Evolutionary conservation across 2,797 vertebrate species (phyloP), one percentile per base, ranked within the genome.

Genomic region (Myotis vivesi): DNA sequence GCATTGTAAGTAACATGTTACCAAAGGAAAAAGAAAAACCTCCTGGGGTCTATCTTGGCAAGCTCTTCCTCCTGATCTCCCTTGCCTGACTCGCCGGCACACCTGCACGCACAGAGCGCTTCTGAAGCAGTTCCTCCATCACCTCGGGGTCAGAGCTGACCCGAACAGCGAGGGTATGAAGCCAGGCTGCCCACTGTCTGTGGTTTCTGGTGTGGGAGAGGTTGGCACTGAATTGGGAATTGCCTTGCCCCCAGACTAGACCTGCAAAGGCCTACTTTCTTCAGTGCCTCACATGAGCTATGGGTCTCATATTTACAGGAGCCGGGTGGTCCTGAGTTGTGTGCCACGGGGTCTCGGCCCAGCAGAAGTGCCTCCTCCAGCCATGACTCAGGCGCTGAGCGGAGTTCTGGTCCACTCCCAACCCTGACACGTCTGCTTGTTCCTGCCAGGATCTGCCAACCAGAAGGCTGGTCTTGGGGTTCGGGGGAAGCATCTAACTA

Each of bases 81-180:
- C 12, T 22, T 38, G 41, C 16, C 19, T 16, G 41, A 30, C 9
- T 19, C 3, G 2, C 4, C 68, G 0, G 1, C 6, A n/a, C 3
- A 23, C 30, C 49, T 33, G 7, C 23, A 36, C 0, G 15, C 92
- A 41, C 41, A 76, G 23, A 62, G 49, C 19, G 16, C 33, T 64
- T 87, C 57, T 5, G 10, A 49, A 46, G 36, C 46, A n/a, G 55
- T 16, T 64, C 55, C 62, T 28, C 23, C 53, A 19, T 4, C 9
- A 8, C 12, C 25, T 15, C 15, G 2, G 38, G 80, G 8, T 75
- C 6, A 73, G 30, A 73, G 55, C 28, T n/a, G 16, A 30, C 25
- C 16, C 3, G 1, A 41, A 25, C 1, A 25, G 15, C 16, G 38
- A n/a, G 25, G 41, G 25, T 22, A 20, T 0, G 3, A 11, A 57